A percentile compares a stretch with the other conserved stretches of the same genome.
phyloP scores from a whole-genome alignment of 1,140 invertebrate genomes.

The Frieseomelitta varia region DNA sequence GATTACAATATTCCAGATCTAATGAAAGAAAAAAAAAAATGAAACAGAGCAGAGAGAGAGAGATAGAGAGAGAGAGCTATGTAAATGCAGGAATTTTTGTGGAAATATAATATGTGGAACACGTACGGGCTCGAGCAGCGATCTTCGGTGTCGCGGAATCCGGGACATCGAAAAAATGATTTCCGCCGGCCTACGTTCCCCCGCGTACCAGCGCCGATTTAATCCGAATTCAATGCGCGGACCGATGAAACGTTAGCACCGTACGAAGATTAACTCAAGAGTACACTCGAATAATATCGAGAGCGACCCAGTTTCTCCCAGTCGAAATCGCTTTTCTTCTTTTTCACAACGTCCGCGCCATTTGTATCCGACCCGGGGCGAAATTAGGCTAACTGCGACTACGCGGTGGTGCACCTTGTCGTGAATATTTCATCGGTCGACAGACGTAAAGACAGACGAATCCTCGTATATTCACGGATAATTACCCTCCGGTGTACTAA shows the following conservation, averaged over 20 bases:
- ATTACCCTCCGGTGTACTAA: constrained; percentile 11
- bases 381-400: constrained; percentile 1
- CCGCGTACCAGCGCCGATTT: neutral
- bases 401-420: too few species aligned
- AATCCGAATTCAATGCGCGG: constrained; percentile 8
- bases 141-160: neutral
- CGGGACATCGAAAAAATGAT: neutral
- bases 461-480: constrained; percentile 7
- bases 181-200: neutral
- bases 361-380: neutral
- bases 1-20: neutral
- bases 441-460: constrained; percentile 2
- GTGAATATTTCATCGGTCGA: constrained; percentile 17
- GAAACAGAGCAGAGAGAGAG: neutral
- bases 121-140: neutral
- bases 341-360: constrained; percentile 6
- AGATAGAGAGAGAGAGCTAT: neutral
- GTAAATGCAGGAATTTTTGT: neutral
- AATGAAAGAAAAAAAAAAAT: neutral
- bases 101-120: neutral
- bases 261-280: constrained; percentile 13
- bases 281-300: constrained; percentile 24
- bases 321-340: constrained; percentile 7
- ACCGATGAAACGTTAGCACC: constrained; percentile 17
- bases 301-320: constrained; percentile 20